A percentile compares a stretch with the other conserved stretches of the same genome.
phyloP scores from a whole-genome alignment of 30 jellyfish, hydroid and myxozoan genomes.

The Aurelia aurita region DNA sequence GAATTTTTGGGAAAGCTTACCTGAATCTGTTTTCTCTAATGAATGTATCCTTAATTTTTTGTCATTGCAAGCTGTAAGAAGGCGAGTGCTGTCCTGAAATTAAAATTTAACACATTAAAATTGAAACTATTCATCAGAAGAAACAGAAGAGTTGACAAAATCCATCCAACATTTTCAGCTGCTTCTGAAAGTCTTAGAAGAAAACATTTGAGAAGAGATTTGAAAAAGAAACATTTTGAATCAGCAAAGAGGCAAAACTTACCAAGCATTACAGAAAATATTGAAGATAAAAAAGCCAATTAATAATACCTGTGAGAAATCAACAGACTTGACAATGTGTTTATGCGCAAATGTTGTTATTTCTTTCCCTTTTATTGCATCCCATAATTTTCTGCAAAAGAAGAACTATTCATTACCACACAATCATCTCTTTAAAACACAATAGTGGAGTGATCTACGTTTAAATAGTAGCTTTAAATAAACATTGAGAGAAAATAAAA shows the following conservation, averaged over 20 bases:
- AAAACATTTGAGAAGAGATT: too few species aligned
- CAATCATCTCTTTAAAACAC: too few species aligned
- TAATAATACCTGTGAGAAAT: constrained; percentile 78
- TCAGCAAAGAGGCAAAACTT: too few species aligned
- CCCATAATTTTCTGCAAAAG: constrained; percentile 82
- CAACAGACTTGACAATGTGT: constrained; percentile 95
- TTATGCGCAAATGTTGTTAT: constrained; percentile 78
- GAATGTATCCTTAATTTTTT: constrained; percentile 87
- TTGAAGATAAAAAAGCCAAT: not conserved
- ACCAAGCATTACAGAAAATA: too few species aligned
- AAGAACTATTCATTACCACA: too few species aligned
- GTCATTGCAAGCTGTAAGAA: constrained; percentile 90
- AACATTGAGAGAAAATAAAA: not conserved
- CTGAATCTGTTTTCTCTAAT: constrained; percentile 79
- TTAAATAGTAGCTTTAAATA: too few species aligned
- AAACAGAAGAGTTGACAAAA: too few species aligned
- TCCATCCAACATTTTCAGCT: too few species aligned
- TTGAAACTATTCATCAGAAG: too few species aligned
- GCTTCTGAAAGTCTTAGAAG: too few species aligned
- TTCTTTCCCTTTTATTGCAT: constrained; percentile 83
- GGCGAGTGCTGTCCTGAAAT: constrained; percentile 71
- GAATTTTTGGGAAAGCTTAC: constrained; percentile 26
- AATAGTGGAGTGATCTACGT: too few species aligned
- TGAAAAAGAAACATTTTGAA: too few species aligned
- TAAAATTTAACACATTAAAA: not conserved